phyloP scores from a whole-genome alignment of 2,113 vertebrate genomes.

The Varanus komodoensis region DNA sequence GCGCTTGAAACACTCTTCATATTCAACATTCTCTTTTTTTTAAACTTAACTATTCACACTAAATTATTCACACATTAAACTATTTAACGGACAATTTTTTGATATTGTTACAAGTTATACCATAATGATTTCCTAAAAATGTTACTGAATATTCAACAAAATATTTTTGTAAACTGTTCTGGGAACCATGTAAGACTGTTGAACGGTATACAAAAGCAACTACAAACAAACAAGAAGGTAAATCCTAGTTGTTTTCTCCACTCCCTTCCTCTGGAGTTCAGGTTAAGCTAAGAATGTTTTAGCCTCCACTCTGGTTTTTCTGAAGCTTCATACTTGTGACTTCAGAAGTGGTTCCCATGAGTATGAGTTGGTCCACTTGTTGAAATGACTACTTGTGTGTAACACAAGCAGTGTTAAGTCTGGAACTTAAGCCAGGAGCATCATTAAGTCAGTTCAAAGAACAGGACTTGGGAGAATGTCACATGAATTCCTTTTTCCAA shows the following conservation, averaged over 20 bases:
- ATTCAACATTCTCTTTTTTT: not conserved
- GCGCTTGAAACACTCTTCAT: conserved; percentile 45
- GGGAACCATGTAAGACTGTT: too few relatives aligned
- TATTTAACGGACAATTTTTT: conserved; percentile 35
- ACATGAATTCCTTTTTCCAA: not conserved
- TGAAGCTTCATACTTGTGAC: not conserved
- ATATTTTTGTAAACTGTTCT: not conserved
- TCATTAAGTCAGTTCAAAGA: not conserved
- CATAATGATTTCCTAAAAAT: conserved; percentile 22
- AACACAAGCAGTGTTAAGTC: too few relatives aligned
- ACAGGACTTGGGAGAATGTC: not conserved
- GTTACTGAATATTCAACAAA: conserved; percentile 22
- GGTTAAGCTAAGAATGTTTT: not conserved
- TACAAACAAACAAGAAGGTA: too few relatives aligned
- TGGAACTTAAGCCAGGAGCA: not conserved
- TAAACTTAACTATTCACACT: too few relatives aligned
- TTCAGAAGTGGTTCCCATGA: not conserved
- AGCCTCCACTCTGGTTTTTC: not conserved
- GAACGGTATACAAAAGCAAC: too few relatives aligned
- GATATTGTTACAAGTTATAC: conserved; percentile 18
- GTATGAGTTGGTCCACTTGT: not conserved
- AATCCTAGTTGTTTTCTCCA: not conserved
- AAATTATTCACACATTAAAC: conserved; percentile 29
- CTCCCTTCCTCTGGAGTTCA: conserved; percentile 8
- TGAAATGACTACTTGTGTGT: not conserved